Base-by-base conservation (phyloP, 2,888 invertebrate genomes). In the Orthonychiurus folsomi region DNA sequence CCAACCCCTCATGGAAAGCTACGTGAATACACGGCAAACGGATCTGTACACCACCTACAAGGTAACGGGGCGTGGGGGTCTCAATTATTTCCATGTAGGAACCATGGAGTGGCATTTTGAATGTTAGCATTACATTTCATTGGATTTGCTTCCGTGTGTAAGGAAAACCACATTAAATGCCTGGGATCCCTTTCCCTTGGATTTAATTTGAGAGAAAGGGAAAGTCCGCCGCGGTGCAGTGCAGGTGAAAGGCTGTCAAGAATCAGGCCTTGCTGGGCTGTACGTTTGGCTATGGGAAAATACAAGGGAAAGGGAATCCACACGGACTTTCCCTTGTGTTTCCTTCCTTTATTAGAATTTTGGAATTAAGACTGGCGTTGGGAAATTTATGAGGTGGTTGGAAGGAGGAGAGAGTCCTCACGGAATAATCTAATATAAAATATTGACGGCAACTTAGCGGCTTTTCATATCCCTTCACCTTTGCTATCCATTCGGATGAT, bases 321-420 rank as follows among this genome's bases (percentile, higher is more conserved):
- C 37, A 37, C 5, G 9, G 37, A 37, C 37, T 37, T 37, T 15
- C 37, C 37, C 37, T 37, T 37, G 37, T 37, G 37, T 15, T 37
- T 37, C 9, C 37, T 37, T 37, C 37, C 37, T 37, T 37, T 37
- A 37, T 37, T 37, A 37, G 37, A 37, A 37, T 9, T 37, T 37
- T 52, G 52, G 52, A 52, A 52, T 52, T 52, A 52, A 52, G 52
- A 52, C 52, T 52, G 52, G 24, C 52, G 20, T 52, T 52, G 52
- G 24, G 5, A 52, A 52, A 52, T 52, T 52, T 52, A 52, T 52
- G 52, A 52, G 52, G 52, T 52, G 24, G 52, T 21, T 37, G 37
- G 37, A 15, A 9, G 37, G 5, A 15, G 37, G 37, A 9, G 37
- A 37, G 37, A 37, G 15, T 37, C 37, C 5, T 5, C 37, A 37